These are phyloP conservation scores for Atractosteus spatula DNA, from an alignment of 2,113 vertebrate species.

Conservation along the genomic window DNA sequence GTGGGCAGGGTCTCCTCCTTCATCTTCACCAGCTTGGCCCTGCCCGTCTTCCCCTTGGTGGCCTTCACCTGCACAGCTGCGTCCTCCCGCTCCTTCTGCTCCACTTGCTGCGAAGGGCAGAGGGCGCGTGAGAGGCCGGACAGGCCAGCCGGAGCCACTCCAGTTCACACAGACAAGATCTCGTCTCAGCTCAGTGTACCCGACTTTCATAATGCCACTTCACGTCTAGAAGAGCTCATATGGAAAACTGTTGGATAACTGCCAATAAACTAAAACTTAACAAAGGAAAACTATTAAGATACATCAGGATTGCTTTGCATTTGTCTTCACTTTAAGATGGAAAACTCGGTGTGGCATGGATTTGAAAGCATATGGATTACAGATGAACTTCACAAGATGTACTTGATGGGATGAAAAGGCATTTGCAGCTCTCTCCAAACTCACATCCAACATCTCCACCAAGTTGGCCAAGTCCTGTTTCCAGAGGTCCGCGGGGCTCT, in stretches of 20 bases:
- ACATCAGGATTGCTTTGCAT: too few species aligned
- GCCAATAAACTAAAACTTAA: neutral
- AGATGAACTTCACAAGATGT: neutral
- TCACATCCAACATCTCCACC: slow-evolving; percentile 81
- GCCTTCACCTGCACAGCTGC: slow-evolving; percentile 48
- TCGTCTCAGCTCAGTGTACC: neutral
- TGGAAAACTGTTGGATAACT: too few species aligned
- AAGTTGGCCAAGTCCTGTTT: slow-evolving; percentile 85
- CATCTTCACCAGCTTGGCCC: slow-evolving; percentile 67
- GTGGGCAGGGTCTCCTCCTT: slow-evolving; percentile 83
- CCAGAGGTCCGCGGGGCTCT: slow-evolving; percentile 81
- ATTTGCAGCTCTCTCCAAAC: slow-evolving; percentile 11
- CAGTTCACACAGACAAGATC: neutral
- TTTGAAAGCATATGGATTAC: too few species aligned
- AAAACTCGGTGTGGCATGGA: too few species aligned
- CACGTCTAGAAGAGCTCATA: too few species aligned
- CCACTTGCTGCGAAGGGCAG: slow-evolving; percentile 55
- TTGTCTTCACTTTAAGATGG: too few species aligned
- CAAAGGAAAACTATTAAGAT: too few species aligned
- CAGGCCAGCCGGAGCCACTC: too few species aligned
- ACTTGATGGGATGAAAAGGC: neutral
- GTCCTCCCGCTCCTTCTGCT: slow-evolving; percentile 74
- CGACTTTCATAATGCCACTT: too few species aligned
- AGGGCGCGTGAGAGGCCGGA: neutral
- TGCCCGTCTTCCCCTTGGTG: slow-evolving; percentile 68